These are phyloP conservation scores for Leptothorax acervorum DNA, from an alignment of 2,888 invertebrate genomes.

Conservation along the genomic window DNA sequence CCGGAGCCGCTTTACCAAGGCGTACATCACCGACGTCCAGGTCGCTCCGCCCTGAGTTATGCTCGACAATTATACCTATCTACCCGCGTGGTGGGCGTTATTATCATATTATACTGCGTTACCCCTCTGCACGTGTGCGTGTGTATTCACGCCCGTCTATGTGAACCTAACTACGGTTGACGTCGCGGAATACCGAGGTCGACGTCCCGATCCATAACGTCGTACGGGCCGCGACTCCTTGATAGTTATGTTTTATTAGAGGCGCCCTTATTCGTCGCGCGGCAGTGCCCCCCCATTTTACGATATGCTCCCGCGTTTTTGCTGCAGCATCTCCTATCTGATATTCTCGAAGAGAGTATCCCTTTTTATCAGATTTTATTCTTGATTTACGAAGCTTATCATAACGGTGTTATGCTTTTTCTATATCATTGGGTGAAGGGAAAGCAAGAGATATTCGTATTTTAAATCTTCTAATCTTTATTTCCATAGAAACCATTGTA, in stretches of 20 bases:
- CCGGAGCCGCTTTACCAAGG: constrained; percentile 80
- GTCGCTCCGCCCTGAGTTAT: constrained; percentile 83
- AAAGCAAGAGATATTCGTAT: not conserved
- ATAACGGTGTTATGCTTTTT: not conserved
- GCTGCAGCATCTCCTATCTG: not conserved
- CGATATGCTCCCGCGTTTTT: constrained; percentile 32
- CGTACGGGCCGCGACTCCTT: constrained; percentile 4
- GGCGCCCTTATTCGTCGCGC: constrained; percentile 26
- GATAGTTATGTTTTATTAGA: constrained; percentile 56
- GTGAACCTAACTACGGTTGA: constrained; percentile 57
- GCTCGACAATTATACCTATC: constrained; percentile 84
- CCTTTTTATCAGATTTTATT: constrained; percentile 31
- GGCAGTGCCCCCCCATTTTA: constrained; percentile 18
- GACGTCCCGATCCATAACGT: constrained; percentile 58
- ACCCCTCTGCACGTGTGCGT: constrained; percentile 61
- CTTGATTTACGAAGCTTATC: constrained; percentile 37
- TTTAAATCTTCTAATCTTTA: not conserved
- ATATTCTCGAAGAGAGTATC: not conserved
- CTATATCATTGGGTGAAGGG: not conserved
- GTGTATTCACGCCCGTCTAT: constrained; percentile 42
- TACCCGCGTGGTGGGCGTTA: constrained; percentile 81
- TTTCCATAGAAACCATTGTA: not conserved
- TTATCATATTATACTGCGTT: constrained; percentile 82
- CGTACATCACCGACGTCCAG: constrained; percentile 83
- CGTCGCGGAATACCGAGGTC: constrained; percentile 58